Base-by-base conservation (phyloP, 2,888 invertebrate genomes). In the Eristalis arbustorum region DNA sequence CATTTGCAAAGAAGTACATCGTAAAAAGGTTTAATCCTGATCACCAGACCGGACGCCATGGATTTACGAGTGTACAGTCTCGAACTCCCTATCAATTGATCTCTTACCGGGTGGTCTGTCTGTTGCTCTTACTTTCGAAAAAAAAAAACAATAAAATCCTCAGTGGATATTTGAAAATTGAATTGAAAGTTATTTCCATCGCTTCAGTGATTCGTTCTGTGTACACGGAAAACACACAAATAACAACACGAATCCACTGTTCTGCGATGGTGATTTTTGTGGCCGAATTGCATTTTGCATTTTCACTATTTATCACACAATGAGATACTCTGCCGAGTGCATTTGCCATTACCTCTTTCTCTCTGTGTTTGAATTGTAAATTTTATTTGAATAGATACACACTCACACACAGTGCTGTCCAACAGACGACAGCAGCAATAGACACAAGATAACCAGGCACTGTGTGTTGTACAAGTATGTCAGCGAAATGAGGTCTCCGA, bases 401-500 rank as follows among this genome's bases (percentile, higher is more conserved):
- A 61, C 42, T 25, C 49, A 49, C 18, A 49, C 3, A 3, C n/a
- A n/a, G 3, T 3, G 25, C 42, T 49, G 57, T 31, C 10, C 40
- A 62, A 28, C 28, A 49, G 49, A 49, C 49, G 14, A 13, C 40
- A 40, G 40, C 28, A 40, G n/a, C n/a, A n/a, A 42, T 42, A 42
- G 42, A 40, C 59, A 61, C 40, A 40, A 18, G 34, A 40, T 71
- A 61, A 40, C 71, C 28, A 25, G 40, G 40, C 34, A 37, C 37
- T 72, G 62, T 34, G 25, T 42, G 23, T n/a, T 25, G 22, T 23
- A 25, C 18, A 62, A 56, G 37, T 56, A 62, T 67, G 66, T 72
- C 79, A 73, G 22, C 49, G 34, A 84, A 80, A 76, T 76, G 67
- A 84, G 76, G 74, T 85, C 77, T 85, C 85, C 56, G 56, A 81